Percentiles rank a stretch among this genome's conserved stretches.
Evolutionary conservation across 2,113 vertebrate genomes (phyloP).

Genomic region (Cromileptes altivelis): DNA sequence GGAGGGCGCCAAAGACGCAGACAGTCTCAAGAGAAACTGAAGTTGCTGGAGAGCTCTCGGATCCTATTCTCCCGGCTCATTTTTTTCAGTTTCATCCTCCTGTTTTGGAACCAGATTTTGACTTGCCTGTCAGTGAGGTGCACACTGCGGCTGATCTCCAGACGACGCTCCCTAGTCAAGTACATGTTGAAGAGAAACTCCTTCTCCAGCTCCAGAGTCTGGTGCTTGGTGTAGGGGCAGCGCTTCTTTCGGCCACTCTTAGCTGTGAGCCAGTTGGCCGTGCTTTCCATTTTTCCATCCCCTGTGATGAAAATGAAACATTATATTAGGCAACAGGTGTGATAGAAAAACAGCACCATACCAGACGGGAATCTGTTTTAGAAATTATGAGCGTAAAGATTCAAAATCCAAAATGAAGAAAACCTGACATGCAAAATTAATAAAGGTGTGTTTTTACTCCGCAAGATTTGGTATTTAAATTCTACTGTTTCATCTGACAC

Average conservation of each 20-base stretch:
- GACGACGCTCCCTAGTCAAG: slow-evolving; percentile 98
- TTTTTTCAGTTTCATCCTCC: slow-evolving; percentile 99
- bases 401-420: neutral
- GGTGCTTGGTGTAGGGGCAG: slow-evolving; percentile 98
- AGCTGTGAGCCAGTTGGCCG: slow-evolving; percentile 97
- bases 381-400: neutral
- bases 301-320: slow-evolving; percentile 85
- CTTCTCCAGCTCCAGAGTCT: slow-evolving; percentile 99
- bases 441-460: neutral
- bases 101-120: slow-evolving; percentile 99
- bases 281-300: slow-evolving; percentile 90
- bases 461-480: neutral
- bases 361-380: neutral
- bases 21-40: slow-evolving; percentile 97
- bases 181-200: slow-evolving; percentile 99
- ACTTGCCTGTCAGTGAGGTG: slow-evolving; percentile 99
- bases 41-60: slow-evolving; percentile 97
- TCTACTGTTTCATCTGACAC: neutral
- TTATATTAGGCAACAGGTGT: slow-evolving; percentile 62
- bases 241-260: slow-evolving; percentile 99
- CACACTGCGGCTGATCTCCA: slow-evolving; percentile 99
- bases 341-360: neutral
- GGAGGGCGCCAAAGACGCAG: slow-evolving; percentile 71
- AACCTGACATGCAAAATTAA: neutral
- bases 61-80: slow-evolving; percentile 99